phyloP scores from a whole-genome alignment of 1,140 invertebrate genomes.

The Pseudomyrmex cubaensis region DNA sequence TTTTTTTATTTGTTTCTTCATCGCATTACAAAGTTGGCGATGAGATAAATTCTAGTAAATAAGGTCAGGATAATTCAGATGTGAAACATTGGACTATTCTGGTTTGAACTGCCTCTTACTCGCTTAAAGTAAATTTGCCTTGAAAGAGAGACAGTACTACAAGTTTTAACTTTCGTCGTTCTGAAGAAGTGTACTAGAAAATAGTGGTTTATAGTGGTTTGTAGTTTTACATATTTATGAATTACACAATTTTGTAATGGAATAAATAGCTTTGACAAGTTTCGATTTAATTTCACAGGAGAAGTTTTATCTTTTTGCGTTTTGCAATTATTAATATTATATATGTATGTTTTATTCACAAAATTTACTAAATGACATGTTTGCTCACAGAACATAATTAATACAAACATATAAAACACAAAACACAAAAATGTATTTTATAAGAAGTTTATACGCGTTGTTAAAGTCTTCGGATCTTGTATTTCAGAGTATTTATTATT shows the following conservation, averaged over 20 bases:
- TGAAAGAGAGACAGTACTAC: no score
- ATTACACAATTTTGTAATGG: constrained; percentile 66
- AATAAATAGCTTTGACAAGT: constrained; percentile 63
- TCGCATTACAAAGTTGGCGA: constrained; percentile 63
- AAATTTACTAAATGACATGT: neutral
- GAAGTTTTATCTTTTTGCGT: constrained; percentile 38
- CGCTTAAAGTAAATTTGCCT: no score
- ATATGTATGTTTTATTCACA: neutral
- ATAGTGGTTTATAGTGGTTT: neutral
- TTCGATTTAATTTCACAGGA: constrained; percentile 43
- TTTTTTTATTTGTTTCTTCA: constrained; percentile 50
- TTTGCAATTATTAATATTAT: constrained; percentile 57
- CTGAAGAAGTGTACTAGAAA: neutral
- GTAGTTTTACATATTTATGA: neutral
- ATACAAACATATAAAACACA: constrained; percentile 1
- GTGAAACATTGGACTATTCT: no score
- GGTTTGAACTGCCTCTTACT: neutral
- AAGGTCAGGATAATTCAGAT: neutral
- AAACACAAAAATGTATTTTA: neutral
- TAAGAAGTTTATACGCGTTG: neutral
- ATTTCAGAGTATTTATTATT: neutral
- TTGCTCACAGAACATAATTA: neutral
- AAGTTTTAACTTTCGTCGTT: neutral
- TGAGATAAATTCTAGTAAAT: neutral
- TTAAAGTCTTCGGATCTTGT: neutral